Percentiles rank a stretch among this genome's conserved stretches.
Conservation (phyloP, 2,797 vertebrate species). For the Aphelocoma californica region DNA sequence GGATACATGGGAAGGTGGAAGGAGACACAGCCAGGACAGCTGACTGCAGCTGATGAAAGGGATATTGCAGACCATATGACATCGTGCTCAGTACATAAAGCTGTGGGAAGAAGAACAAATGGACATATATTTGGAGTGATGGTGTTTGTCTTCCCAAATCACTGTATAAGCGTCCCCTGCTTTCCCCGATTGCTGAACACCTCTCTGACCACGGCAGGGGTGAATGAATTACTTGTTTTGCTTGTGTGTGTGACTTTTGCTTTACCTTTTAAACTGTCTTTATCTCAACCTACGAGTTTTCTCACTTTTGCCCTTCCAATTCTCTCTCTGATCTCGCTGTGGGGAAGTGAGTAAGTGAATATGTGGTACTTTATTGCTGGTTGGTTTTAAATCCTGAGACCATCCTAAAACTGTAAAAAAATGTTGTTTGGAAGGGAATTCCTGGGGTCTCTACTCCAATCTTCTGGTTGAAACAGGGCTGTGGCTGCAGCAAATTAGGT, state of each 20-base stretch:
- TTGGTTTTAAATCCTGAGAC: neutral
- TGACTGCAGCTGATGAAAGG: neutral
- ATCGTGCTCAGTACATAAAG: neutral
- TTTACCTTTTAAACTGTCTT: neutral
- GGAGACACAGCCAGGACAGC: neutral
- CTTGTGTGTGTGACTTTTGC: neutral
- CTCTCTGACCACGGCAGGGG: neutral
- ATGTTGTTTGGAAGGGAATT: neutral
- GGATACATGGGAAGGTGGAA: neutral
- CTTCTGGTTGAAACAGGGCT: neutral
- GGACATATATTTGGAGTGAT: neutral
- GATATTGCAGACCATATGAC: neutral
- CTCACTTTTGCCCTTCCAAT: neutral
- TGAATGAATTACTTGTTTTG: neutral
- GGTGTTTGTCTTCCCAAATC: neutral
- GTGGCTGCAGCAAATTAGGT: neutral
- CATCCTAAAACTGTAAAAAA: neutral
- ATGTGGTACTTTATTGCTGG: neutral
- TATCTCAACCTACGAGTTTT: neutral
- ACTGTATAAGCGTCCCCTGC: neutral
- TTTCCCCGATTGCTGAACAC: neutral
- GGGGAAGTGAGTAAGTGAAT: neutral
- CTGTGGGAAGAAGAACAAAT: neutral
- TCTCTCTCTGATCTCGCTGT: neutral
- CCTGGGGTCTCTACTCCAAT: neutral